These are phyloP conservation scores for Parauchenoglanis punctatus DNA, from an alignment of 2,797 vertebrate species.

Conservation along the genomic window DNA sequence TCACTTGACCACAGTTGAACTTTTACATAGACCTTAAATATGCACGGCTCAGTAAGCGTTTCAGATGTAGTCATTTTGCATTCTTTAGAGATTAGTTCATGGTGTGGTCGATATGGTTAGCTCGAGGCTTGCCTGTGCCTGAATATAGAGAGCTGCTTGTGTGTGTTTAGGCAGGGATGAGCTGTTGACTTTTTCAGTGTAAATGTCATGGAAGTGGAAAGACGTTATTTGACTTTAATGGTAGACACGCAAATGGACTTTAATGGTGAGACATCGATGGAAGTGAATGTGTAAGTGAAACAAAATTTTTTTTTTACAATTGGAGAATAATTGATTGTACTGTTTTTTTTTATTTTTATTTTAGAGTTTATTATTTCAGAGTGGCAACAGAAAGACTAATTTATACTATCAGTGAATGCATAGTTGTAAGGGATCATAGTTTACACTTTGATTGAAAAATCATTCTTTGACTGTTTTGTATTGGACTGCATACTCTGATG, in stretches of 20 bases:
- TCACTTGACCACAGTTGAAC: neutral
- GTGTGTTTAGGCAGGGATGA: slow-evolving; percentile 2
- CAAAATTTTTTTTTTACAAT: neutral
- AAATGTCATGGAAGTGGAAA: slow-evolving; percentile 47
- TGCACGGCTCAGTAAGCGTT: neutral
- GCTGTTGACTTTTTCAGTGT: slow-evolving; percentile 46
- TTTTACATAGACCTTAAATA: neutral
- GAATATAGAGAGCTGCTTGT: neutral
- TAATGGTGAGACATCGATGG: slow-evolving; percentile 20
- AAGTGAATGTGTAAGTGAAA: slow-evolving; percentile 2
- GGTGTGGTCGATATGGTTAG: slow-evolving; percentile 25
- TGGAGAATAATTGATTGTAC: neutral
- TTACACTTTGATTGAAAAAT: slow-evolving; percentile 14
- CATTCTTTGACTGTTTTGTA: neutral
- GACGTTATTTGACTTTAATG: slow-evolving; percentile 30
- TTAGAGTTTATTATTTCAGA: slow-evolving; percentile 21
- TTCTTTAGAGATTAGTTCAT: slow-evolving; percentile 20
- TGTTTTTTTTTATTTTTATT: neutral
- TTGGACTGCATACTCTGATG: neutral
- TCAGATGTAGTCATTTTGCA: neutral
- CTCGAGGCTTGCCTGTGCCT: neutral
- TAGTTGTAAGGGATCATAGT: neutral
- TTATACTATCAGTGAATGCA: slow-evolving; percentile 17
- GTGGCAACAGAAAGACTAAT: neutral
- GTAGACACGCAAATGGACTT: slow-evolving; percentile 21